Evolutionary conservation across 1,140 invertebrate genomes (phyloP), one percentile per base, ranked within the genome.

Genomic region (Dendroctonus valens): DNA sequence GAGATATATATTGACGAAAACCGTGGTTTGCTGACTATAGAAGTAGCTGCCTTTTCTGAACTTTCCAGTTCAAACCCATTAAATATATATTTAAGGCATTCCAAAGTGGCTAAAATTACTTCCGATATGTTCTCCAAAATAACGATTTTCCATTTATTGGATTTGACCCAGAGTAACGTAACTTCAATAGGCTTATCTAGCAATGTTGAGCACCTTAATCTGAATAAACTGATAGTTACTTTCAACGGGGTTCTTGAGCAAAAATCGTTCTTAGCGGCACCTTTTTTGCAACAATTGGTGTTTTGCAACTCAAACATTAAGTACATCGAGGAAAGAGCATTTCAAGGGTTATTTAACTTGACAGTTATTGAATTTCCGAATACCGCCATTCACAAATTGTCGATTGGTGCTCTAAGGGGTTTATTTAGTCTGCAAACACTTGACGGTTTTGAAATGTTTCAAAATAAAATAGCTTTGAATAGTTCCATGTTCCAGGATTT

Each of bases 261-360:
- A 37, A 63, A 53, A 42, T 38, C 41, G 15, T 63, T 63, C 39
- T 12, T 46, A n/a, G 37, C 39, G 9, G 39, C 54, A 37, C n/a
- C 12, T 0, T 53, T 54, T 44, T 54, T 63, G 38, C 5, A 41
- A 37, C 26, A 53, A 26, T 38, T 63, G 11, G 12, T 7, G 9
- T 15, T 63, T 42, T 54, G 50, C 40, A 26, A 54, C 41, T 63
- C 60, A 3, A 39, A 42, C 26, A 44, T 63, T 2, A n/a, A 63
- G 7, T 37, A 15, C 38, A 12, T 53, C 7, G 41, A 44, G 42
- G 7, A 5, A 5, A 44, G 14, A 41, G 51, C 63, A 14, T 65
- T 65, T 14, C 40, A 49, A 42, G 63, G 54, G 1, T 44, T 65
- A n/a, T 59, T 41, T 44, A 42, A 42, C 38, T 59, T 65, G 37